Percentiles rank a stretch among this genome's conserved stretches.
Conservation (phyloP, 2,888 invertebrate genomes). For the Odontocolon sp. region DNA sequence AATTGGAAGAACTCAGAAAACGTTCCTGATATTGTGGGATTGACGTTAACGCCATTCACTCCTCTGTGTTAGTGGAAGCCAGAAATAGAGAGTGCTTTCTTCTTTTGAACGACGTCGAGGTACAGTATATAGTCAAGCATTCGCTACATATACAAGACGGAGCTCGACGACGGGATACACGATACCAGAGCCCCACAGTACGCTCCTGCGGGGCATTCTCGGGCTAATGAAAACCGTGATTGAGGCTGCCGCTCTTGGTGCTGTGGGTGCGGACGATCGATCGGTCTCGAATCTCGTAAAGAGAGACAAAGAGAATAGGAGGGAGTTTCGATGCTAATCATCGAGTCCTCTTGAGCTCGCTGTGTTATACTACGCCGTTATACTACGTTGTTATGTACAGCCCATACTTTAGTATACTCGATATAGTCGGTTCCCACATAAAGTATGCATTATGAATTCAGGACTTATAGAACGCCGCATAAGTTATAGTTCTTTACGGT, state of each 20-base stretch:
- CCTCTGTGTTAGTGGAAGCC: constrained; percentile 40
- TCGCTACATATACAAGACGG: constrained; percentile 2
- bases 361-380: constrained; percentile 2
- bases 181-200: constrained; percentile 44
- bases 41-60: constrained; percentile 31
- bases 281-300: constrained; percentile 66
- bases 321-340: constrained; percentile 74
- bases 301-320: constrained; percentile 63
- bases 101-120: constrained; percentile 31
- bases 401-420: too few relatives aligned
- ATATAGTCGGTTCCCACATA: too few relatives aligned
- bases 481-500: too few relatives aligned
- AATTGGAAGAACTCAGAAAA: neutral
- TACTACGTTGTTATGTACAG: neutral
- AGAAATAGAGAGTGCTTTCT: constrained; percentile 44
- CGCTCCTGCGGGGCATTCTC: constrained; percentile 58
- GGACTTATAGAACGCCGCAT: too few relatives aligned
- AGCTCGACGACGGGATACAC: constrained; percentile 23
- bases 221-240: constrained; percentile 77
- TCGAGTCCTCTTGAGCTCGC: constrained; percentile 54
- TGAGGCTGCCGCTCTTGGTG: constrained; percentile 67
- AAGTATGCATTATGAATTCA: too few relatives aligned
- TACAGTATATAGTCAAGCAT: neutral
- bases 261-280: constrained; percentile 66
- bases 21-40: constrained; percentile 39